phyloP scores from a whole-genome alignment of 2,888 invertebrate genomes.

The Xestobium rufovillosum region DNA sequence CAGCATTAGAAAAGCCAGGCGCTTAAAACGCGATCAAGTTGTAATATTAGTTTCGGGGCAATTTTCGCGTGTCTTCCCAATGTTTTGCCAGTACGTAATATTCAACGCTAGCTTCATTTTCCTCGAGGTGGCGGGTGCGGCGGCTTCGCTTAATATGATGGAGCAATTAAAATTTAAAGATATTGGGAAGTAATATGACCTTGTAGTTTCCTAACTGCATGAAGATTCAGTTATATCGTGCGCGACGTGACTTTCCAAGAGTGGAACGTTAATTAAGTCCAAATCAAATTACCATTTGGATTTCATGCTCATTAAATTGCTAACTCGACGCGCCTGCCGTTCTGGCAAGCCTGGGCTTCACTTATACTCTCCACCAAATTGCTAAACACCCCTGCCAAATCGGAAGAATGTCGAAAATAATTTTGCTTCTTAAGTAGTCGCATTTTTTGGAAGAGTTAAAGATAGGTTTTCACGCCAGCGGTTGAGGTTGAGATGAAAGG shows the following conservation, averaged over 20 bases:
- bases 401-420: too few species aligned
- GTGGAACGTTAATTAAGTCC: slow-evolving; percentile 41
- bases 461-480: too few species aligned
- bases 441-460: too few species aligned
- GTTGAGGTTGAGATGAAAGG: too few species aligned
- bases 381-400: slow-evolving; percentile 19
- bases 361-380: slow-evolving; percentile 26
- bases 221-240: slow-evolving; percentile 16
- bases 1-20: too few species aligned
- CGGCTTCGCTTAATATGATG: slow-evolving; percentile 1
- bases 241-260: slow-evolving; percentile 21
- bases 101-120: too few species aligned
- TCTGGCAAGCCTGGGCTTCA: slow-evolving; percentile 31
- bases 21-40: too few species aligned
- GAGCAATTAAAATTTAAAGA: slow-evolving; percentile 2
- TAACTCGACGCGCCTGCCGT: slow-evolving; percentile 33
- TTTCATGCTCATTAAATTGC: slow-evolving; percentile 44
- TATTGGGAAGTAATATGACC: neutral
- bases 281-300: slow-evolving; percentile 45
- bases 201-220: slow-evolving; percentile 1
- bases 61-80: too few species aligned
- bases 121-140: too few species aligned
- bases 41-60: too few species aligned
- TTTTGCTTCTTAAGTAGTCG: too few species aligned
- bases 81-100: too few species aligned